These are phyloP conservation scores for Mycteria americana DNA, from an alignment of 2,797 vertebrate genomes.

Conservation along the genomic window DNA sequence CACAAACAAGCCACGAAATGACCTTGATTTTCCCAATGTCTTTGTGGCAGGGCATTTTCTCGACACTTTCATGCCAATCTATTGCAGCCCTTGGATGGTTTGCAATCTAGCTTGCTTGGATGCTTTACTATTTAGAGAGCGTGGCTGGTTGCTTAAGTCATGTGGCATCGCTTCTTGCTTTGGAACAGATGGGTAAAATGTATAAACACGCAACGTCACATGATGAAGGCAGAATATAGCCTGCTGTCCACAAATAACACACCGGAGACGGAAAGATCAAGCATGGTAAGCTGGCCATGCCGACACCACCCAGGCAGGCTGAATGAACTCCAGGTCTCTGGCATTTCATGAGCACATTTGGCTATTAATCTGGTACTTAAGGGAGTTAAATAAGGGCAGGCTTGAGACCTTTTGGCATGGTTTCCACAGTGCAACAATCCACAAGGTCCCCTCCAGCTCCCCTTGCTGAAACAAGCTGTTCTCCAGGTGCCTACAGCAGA, in stretches of 20 bases:
- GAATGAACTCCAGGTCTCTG: not conserved
- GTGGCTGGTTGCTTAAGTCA: not conserved
- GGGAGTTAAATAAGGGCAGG: not conserved
- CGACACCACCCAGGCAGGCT: not conserved
- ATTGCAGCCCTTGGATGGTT: not conserved
- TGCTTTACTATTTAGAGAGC: not conserved
- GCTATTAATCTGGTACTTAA: not conserved
- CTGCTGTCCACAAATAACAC: not conserved
- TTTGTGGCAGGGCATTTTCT: not conserved
- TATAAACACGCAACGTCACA: not conserved
- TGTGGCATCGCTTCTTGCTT: not conserved
- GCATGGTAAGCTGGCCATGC: not conserved
- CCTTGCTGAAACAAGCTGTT: not conserved
- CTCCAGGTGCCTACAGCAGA: not conserved
- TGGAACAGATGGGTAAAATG: not conserved
- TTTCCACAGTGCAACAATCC: not conserved
- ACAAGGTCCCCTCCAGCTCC: not conserved
- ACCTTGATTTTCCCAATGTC: not conserved
- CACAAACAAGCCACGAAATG: not conserved
- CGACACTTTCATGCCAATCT: not conserved
- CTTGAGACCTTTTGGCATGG: not conserved
- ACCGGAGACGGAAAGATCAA: not conserved
- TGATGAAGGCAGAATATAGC: not conserved
- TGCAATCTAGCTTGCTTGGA: not conserved
- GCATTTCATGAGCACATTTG: not conserved